Conservation (phyloP, 1,140 invertebrate genomes). For the Drosophila bocqueti region DNA sequence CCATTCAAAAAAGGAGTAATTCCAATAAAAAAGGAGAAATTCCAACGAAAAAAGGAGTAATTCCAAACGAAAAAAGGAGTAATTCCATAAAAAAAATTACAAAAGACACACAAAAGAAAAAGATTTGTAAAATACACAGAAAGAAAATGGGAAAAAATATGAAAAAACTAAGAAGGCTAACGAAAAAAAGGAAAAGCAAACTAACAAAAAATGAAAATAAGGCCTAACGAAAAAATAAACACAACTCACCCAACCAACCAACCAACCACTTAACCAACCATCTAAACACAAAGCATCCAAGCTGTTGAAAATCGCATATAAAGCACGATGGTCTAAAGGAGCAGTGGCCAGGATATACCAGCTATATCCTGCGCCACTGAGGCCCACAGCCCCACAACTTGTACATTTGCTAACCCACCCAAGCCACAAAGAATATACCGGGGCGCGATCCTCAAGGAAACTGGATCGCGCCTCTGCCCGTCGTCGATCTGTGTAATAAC, state of each 20-base stretch:
- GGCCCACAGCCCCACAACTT: conserved; percentile 37
- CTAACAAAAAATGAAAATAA: conserved; percentile 18
- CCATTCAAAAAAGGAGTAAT: conserved; percentile 49
- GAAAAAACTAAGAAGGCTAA: conserved; percentile 13
- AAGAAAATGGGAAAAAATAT: conserved; percentile 40
- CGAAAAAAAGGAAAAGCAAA: conserved; percentile 32
- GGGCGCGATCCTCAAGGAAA: conserved; percentile 32
- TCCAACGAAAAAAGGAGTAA: conserved; percentile 42
- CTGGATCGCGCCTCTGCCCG: conserved; percentile 57
- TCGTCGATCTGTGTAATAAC: conserved; percentile 81
- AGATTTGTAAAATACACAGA: conserved; percentile 51
- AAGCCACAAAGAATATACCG: conserved; percentile 35
- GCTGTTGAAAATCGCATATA: conserved; percentile 40
- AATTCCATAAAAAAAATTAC: conserved; percentile 47
- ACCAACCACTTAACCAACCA: conserved; percentile 19
- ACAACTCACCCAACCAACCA: conserved; percentile 35
- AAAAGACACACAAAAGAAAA: conserved; percentile 39
- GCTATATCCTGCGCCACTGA: conserved; percentile 46
- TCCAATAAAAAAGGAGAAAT: conserved; percentile 41
- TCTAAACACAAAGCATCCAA: conserved; percentile 37
- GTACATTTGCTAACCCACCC: conserved; percentile 66
- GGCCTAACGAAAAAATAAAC: conserved; percentile 22
- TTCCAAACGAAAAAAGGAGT: conserved; percentile 45
- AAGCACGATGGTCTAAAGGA: conserved; percentile 21
- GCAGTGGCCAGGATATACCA: conserved; percentile 57